Conservation (phyloP, 2,113 vertebrate species). For the Centrocercus urophasianus region DNA sequence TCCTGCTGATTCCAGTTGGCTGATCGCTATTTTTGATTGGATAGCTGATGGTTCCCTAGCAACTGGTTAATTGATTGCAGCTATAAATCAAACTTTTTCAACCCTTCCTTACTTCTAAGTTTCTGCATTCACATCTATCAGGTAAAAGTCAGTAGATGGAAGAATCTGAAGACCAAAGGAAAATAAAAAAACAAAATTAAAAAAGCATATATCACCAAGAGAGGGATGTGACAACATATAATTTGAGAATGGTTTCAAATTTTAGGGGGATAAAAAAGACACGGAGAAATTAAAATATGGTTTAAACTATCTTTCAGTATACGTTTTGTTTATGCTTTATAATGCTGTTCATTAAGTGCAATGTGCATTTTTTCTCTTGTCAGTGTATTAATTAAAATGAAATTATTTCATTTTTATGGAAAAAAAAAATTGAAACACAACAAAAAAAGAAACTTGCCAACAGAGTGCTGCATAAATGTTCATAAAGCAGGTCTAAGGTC, state of each 20-base stretch:
- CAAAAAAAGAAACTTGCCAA: not conserved
- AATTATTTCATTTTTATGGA: not conserved
- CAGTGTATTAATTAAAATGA: not conserved
- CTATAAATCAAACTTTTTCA: not conserved
- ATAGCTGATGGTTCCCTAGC: constrained; percentile 15
- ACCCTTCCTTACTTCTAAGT: not conserved
- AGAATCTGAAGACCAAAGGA: not conserved
- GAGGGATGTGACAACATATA: not conserved
- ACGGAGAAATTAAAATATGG: not conserved
- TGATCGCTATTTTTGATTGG: constrained; percentile 4
- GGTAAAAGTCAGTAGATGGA: not conserved
- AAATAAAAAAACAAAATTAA: not conserved
- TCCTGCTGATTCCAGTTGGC: not conserved
- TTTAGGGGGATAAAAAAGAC: not conserved
- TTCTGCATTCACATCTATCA: not conserved
- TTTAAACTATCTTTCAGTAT: not conserved
- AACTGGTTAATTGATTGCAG: constrained; percentile 47
- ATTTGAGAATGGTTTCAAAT: not conserved
- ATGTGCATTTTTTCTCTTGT: not conserved
- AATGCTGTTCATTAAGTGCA: not conserved
- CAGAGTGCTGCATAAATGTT: not conserved
- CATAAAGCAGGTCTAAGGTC: not conserved
- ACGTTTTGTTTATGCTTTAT: not conserved
- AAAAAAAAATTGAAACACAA: not conserved
- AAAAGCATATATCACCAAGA: too few species aligned